These are phyloP conservation scores for Alfaro cultratus DNA, from an alignment of 2,797 vertebrate genomes.

Conservation along the genomic window DNA sequence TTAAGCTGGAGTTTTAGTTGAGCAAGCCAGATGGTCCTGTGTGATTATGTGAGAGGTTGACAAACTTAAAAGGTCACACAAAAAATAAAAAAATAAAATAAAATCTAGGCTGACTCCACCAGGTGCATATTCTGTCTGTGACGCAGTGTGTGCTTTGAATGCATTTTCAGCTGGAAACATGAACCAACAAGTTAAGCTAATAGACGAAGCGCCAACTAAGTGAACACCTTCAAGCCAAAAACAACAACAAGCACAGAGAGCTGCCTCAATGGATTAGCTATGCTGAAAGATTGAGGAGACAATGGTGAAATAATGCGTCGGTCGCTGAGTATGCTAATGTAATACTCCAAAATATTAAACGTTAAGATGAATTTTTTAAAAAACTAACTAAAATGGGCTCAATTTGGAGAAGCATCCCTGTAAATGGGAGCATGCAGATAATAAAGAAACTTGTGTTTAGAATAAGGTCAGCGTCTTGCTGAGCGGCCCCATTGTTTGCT, in stretches of 20 bases:
- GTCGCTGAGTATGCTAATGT: not conserved
- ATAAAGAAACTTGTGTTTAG: conserved; percentile 23
- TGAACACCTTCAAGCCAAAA: conserved; percentile 24
- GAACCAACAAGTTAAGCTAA: conserved; percentile 60
- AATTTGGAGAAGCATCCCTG: not conserved
- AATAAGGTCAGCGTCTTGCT: conserved; percentile 32
- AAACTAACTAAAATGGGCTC: not conserved
- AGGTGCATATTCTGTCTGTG: conserved; percentile 72
- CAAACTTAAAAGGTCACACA: conserved; percentile 36
- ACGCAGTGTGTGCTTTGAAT: conserved; percentile 57
- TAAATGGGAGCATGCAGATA: conserved; percentile 3
- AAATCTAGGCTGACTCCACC: conserved; percentile 64
- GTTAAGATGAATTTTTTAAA: not conserved
- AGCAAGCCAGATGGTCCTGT: conserved; percentile 46
- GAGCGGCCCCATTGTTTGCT: conserved; percentile 33
- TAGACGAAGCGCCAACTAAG: conserved; percentile 35
- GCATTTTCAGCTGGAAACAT: conserved; percentile 66
- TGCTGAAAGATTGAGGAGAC: conserved; percentile 1
- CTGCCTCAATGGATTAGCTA: not conserved
- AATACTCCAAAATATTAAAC: not conserved
- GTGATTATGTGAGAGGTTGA: conserved; percentile 37
- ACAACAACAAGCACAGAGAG: conserved; percentile 37
- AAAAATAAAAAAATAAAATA: not conserved
- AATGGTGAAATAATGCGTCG: conserved; percentile 1
- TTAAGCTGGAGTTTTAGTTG: conserved; percentile 37